These are phyloP conservation scores for Drosophila sproati DNA, from an alignment of 1,140 invertebrate species.

Conservation along the genomic window DNA sequence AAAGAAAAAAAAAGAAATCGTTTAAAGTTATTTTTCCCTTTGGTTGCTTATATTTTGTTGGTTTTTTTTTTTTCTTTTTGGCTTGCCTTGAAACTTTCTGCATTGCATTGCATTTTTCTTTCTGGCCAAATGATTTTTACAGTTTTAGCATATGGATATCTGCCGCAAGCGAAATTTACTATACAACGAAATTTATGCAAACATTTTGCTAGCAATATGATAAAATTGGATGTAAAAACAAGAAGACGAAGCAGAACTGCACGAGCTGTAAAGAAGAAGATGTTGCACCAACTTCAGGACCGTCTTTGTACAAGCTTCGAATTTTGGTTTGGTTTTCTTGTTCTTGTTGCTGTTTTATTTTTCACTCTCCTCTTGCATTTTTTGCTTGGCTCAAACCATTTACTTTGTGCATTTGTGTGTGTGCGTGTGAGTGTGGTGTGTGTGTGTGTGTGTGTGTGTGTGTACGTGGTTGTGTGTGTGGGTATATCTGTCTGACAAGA, in stretches of 20 bases:
- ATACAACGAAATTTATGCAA: slow-evolving; percentile 64
- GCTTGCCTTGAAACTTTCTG: slow-evolving; percentile 57
- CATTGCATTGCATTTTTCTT: slow-evolving; percentile 69
- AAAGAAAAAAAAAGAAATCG: slow-evolving; percentile 37
- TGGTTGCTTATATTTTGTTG: no score
- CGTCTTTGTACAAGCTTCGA: slow-evolving; percentile 1
- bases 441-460: slow-evolving; percentile 15
- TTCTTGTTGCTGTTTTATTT: not conserved
- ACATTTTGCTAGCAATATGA: slow-evolving; percentile 75
- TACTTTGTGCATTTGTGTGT: slow-evolving; percentile 36
- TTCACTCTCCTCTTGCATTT: no score
- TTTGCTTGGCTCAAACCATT: not conserved
- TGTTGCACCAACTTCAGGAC: slow-evolving; percentile 41
- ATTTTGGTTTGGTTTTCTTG: not conserved
- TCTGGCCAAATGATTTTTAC: slow-evolving; percentile 54
- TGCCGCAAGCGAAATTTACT: slow-evolving; percentile 55
- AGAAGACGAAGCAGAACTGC: not conserved
- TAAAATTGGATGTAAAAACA: slow-evolving; percentile 69
- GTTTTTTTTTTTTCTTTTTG: not conserved
- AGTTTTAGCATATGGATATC: slow-evolving; percentile 69
- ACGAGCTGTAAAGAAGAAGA: not conserved
- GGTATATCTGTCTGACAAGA: slow-evolving; percentile 49
- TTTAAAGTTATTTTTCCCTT: slow-evolving; percentile 31
- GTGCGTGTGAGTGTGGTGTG: slow-evolving; percentile 26
- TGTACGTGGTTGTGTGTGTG: slow-evolving; percentile 32